Base-by-base conservation (phyloP, 2,113 vertebrate species). In the Odontesthes bonariensis region DNA sequence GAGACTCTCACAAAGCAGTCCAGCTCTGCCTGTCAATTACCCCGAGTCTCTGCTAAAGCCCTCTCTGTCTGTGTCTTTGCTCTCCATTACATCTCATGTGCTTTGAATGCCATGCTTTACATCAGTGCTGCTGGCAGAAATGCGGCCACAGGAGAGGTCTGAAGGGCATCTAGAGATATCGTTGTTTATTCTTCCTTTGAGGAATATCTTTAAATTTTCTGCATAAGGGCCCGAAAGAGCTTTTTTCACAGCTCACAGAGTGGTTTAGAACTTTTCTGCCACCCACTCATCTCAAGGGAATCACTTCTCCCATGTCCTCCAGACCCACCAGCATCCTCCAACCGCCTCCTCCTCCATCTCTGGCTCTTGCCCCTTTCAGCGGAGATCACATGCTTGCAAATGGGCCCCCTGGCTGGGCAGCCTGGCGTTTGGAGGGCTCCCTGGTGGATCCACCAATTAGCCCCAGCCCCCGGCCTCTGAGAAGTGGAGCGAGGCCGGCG, bases 371-470 rank as follows among this genome's bases (percentile, higher is more conserved):
- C 68, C 56, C 69, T 47, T 71, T 81, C 77, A 62, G 66, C 19
- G 49, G 44, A 81, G 80, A 90, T 91, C 86, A 87, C 86, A 84
- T 90, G 86, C 60, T 87, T 85, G 84, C 86, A 81, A 82, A 87
- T 69, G 83, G 69, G 57, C 82, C 55, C 83, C 65, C 69, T 52
- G 69, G 66, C 77, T 69, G 72, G 46, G 56, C 23, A 57, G 73
- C 61, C 75, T 55, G 74, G 85, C 17, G 61, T 63, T 51, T 87
- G 66, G 82, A 91, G 89, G 83, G 77, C 78, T 92, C 92, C 92
- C 91, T 66, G 63, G 88, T 84, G 93, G 86, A 91, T 88, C 66
- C 44, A 3, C 88, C 93, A 91, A 93, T 94, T 93, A 94, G 90
- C 89, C 89, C 75, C 64, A 38, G 86, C 89, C 87, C 84, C 77